These are phyloP conservation scores for Homarus americanus DNA, from an alignment of 1,140 invertebrate species.

Conservation along the genomic window DNA sequence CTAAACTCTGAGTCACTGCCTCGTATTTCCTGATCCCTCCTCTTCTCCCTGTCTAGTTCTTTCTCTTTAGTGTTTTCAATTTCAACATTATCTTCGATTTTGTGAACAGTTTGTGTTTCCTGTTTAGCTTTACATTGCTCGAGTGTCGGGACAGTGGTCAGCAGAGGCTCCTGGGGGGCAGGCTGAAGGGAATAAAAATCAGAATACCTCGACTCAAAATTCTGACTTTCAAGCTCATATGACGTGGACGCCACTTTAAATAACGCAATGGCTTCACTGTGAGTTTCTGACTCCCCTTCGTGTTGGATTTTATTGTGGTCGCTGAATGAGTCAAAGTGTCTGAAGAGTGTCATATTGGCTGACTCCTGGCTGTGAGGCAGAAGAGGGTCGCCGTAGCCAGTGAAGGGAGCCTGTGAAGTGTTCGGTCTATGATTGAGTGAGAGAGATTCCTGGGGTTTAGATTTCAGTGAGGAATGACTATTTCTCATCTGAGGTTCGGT, in stretches of 20 bases:
- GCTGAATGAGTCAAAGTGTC: conserved; percentile 52
- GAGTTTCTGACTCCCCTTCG: conserved; percentile 49
- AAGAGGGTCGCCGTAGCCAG: conserved; percentile 53
- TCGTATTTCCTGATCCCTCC: not conserved
- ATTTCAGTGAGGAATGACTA: conserved; percentile 25
- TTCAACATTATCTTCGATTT: conserved; percentile 1
- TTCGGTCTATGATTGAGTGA: conserved; percentile 20
- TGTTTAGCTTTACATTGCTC: conserved; percentile 51
- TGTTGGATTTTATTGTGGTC: conserved; percentile 45
- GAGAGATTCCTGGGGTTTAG: conserved; percentile 25
- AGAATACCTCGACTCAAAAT: conserved; percentile 56
- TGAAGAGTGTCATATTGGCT: conserved; percentile 49
- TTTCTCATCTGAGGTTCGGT: conserved; percentile 10
- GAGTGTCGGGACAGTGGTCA: conserved; percentile 32
- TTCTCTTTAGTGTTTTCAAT: conserved; percentile 19
- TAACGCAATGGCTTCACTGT: conserved; percentile 41
- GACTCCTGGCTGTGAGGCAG: conserved; percentile 45
- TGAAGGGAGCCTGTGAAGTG: conserved; percentile 46
- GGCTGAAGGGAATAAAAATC: conserved; percentile 56
- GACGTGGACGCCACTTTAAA: conserved; percentile 60
- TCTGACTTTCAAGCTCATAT: conserved; percentile 58
- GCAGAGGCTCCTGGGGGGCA: conserved; percentile 39
- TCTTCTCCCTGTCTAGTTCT: not conserved
- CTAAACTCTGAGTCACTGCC: conserved; percentile 11
- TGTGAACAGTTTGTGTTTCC: not conserved